Conservation (phyloP, 2,797 vertebrate genomes). For the Sternarchorhynchus goeldii region DNA sequence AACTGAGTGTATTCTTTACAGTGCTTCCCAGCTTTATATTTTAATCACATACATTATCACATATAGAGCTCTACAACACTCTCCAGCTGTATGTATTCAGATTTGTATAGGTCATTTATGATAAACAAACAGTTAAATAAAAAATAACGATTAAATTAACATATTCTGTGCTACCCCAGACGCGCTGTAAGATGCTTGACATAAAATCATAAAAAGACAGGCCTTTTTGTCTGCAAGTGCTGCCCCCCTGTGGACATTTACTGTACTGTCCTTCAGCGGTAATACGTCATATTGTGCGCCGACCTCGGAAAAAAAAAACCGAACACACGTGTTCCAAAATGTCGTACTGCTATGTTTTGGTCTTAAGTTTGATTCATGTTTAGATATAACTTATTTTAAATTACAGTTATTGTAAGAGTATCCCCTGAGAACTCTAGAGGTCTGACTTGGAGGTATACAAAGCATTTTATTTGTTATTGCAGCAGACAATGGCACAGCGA, state of each 20-base stretch:
- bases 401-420: background rate
- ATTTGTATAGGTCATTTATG: too few species aligned
- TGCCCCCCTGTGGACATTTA: constrained; percentile 10
- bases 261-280: background rate
- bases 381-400: background rate
- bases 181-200: too few species aligned
- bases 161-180: too few species aligned
- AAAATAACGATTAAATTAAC: too few species aligned
- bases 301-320: background rate
- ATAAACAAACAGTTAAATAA: too few species aligned
- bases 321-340: constrained; percentile 72
- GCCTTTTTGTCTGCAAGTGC: background rate
- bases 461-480: background rate
- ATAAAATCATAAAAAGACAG: too few species aligned
- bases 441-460: background rate
- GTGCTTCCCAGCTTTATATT: too few species aligned
- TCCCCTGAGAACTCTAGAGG: background rate
- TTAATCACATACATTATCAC: too few species aligned
- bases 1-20: too few species aligned
- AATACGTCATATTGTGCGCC: constrained; percentile 42
- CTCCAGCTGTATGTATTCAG: too few species aligned
- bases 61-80: too few species aligned
- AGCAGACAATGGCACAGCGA: constrained; percentile 73
- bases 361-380: background rate
- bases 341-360: constrained; percentile 53